These are phyloP conservation scores for Microchrysa polita DNA, from an alignment of 2,888 invertebrate species.

Conservation along the genomic window DNA sequence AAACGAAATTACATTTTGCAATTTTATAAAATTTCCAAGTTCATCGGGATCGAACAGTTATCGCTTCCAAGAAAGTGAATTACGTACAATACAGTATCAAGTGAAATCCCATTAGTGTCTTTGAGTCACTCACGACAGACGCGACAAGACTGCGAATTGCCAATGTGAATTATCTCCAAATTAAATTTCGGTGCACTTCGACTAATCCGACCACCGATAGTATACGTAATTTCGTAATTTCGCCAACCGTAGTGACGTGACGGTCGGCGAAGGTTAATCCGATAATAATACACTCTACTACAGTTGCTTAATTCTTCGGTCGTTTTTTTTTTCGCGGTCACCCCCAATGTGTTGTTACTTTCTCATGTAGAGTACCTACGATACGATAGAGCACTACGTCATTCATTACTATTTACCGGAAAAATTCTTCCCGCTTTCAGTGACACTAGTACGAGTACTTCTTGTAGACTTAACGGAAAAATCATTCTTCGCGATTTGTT, in stretches of 20 bases:
- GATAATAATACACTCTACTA: too few relatives aligned
- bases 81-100: too few relatives aligned
- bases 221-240: neutral
- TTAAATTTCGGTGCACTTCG: conserved; percentile 21
- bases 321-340: too few relatives aligned
- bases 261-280: neutral
- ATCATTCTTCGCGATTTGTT: neutral
- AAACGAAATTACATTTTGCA: too few relatives aligned
- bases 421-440: neutral
- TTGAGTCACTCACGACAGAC: neutral
- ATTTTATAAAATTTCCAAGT: too few relatives aligned
- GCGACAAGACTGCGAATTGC: conserved; percentile 26
- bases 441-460: too few relatives aligned
- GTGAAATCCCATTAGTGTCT: neutral
- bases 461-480: neutral
- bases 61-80: too few relatives aligned
- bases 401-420: neutral
- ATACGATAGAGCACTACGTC: too few relatives aligned
- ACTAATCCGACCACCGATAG: conserved; percentile 2
- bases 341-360: neutral
- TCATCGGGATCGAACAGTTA: too few relatives aligned
- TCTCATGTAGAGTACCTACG: neutral
- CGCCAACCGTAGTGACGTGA: too few relatives aligned
- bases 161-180: conserved; percentile 22
- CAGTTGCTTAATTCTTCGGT: too few relatives aligned